Base-by-base conservation (phyloP, 1,140 invertebrate genomes). In the Neoseiulus cucumeris region DNA sequence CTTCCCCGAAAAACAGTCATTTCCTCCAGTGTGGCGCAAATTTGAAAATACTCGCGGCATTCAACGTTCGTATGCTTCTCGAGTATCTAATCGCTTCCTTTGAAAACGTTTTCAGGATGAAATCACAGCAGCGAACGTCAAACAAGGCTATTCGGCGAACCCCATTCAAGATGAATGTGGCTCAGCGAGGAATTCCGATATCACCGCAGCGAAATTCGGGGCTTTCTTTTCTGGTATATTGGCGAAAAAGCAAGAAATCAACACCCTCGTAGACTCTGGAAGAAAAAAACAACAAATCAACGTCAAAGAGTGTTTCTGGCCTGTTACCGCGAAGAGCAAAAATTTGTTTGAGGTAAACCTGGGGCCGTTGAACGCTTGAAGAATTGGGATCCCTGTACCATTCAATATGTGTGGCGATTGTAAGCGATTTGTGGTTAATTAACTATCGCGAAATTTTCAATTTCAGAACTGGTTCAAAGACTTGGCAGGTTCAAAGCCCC, bases 381-480 rank as follows among this genome's bases (percentile, higher is more conserved):
- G 9, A 9, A 39, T 39, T 39, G 33, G 33, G 33, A 39, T 9
- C 33, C 9, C 33, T 39, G n/a, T n/a, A n/a, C n/a, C n/a, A n/a
- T n/a, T n/a, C n/a, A n/a, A n/a, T n/a, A n/a, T n/a, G n/a, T n/a
- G n/a, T n/a, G n/a, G n/a, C n/a, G n/a, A n/a, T n/a, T n/a, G n/a
- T n/a, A n/a, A n/a, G n/a, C n/a, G n/a, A n/a, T n/a, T n/a, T n/a
- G n/a, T n/a, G n/a, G n/a, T n/a, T n/a, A n/a, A n/a, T n/a, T n/a
- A n/a, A n/a, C n/a, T n/a, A n/a, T n/a, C n/a, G n/a, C n/a, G n/a
- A n/a, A n/a, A n/a, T n/a, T n/a, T 82, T 72, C 83, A 85, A 0
- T 86, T 95, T 68, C 91, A 96, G 76, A 83, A 85, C 28, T 96
- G 91, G 91, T 95, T 97, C 72, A 94, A 91, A 77, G 93, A 97